Evolutionary conservation across 2,113 vertebrate species (phyloP).

Genomic region (Coptodon rendalli): DNA sequence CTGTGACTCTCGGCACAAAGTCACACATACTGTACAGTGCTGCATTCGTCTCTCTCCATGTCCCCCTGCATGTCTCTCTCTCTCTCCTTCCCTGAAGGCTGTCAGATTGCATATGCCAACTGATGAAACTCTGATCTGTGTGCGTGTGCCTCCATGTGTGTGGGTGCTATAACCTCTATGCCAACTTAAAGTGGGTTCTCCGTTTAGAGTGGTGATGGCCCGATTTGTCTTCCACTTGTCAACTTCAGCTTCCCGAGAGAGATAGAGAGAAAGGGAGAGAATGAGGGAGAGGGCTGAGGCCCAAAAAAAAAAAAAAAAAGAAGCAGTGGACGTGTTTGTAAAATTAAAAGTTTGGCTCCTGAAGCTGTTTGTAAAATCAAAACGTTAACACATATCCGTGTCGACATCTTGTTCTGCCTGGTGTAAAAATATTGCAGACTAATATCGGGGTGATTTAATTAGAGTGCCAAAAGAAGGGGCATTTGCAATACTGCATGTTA

Average conservation of each 20-base stretch:
- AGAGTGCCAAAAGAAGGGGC: not conserved
- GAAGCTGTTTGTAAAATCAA: not conserved
- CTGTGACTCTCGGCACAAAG: constrained; percentile 16
- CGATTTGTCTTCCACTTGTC: constrained; percentile 60
- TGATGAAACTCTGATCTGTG: constrained; percentile 20
- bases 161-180: constrained; percentile 24
- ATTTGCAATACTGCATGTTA: not conserved
- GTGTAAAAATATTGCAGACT: not conserved
- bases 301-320: accelerated
- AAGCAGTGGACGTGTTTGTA: not conserved
- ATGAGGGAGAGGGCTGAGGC: not conserved
- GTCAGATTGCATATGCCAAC: constrained; percentile 39
- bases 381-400: not conserved
- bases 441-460: not conserved
- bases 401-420: not conserved
- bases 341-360: not conserved
- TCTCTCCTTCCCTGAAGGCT: constrained; percentile 65
- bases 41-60: not conserved
- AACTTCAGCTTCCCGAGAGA: constrained; percentile 21
- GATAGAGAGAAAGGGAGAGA: not conserved
- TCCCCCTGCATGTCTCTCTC: not conserved
- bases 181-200: constrained; percentile 16
- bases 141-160: not conserved
- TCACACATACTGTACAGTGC: constrained; percentile 6
- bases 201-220: constrained; percentile 21